Evolutionary conservation across 53 echinoderm and acorn worm species (phyloP).

Genomic region (Pentamera pediparva): DNA sequence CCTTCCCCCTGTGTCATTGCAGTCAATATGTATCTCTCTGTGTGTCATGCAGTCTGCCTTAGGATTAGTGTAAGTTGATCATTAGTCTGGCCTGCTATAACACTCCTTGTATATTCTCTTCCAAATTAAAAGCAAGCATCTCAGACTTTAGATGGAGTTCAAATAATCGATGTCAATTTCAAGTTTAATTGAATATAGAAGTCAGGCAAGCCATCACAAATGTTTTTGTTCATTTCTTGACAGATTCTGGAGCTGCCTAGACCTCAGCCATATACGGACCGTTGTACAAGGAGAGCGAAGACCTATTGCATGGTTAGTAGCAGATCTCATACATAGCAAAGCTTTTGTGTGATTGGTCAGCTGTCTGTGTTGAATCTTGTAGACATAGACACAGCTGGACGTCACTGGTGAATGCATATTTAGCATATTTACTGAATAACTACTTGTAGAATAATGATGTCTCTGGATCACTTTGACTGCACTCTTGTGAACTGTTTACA

Average conservation of each 20-base stretch:
- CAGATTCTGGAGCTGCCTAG: constrained; percentile 88
- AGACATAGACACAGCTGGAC: no score
- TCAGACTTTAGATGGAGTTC: neutral
- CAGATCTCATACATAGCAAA: neutral
- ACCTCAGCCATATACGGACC: constrained; percentile 67
- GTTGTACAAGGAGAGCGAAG: constrained; percentile 40
- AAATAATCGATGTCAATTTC: neutral
- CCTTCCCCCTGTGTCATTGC: no score
- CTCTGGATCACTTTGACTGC: neutral
- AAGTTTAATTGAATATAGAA: neutral
- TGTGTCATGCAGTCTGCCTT: neutral
- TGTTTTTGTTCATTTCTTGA: neutral
- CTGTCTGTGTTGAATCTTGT: no score
- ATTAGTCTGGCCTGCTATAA: no score
- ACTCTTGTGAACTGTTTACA: no score
- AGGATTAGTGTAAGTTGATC: neutral
- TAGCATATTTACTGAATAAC: no score
- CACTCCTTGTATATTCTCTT: no score
- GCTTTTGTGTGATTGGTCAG: neutral
- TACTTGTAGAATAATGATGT: neutral
- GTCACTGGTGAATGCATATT: no score
- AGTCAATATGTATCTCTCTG: neutral
- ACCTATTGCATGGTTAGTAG: constrained; percentile 69
- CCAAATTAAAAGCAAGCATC: no score
- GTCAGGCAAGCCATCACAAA: neutral